phyloP scores from a whole-genome alignment of 2,113 vertebrate species.

The Carassius auratus region DNA sequence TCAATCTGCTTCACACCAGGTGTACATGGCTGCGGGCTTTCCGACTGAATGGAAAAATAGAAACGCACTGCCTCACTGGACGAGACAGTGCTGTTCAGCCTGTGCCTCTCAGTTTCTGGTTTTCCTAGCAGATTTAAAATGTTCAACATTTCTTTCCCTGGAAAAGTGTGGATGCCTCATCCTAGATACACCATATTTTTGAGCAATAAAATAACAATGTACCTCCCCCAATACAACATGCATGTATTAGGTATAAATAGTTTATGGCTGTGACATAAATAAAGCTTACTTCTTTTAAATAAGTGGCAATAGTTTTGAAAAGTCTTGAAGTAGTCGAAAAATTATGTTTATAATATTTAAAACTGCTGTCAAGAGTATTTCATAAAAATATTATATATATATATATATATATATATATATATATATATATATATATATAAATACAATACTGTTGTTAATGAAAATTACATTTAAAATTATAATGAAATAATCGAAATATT shows the following conservation, averaged over 20 bases:
- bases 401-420: neutral
- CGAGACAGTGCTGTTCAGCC: neutral
- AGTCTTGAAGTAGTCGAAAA: no score
- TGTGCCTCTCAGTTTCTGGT: neutral
- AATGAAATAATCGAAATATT: no score
- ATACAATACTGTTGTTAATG: neutral
- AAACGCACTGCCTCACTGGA: neutral
- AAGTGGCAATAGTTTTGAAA: no score
- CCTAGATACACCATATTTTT: neutral
- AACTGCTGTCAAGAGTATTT: no score
- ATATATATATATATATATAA: neutral
- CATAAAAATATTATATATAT: no score
- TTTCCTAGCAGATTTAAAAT: neutral
- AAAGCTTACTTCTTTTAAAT: neutral
- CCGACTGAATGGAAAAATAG: neutral
- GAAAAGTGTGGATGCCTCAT: neutral
- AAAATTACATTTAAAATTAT: no score
- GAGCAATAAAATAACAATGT: neutral
- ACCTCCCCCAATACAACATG: neutral
- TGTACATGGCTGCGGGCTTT: constrained; percentile 18
- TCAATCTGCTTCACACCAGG: constrained; percentile 35
- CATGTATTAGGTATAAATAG: neutral
- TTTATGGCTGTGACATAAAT: neutral
- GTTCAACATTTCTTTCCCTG: neutral
- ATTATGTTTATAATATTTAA: no score